These are phyloP conservation scores for Rhodophaea formosa DNA, from an alignment of 2,888 invertebrate genomes.

Conservation along the genomic window DNA sequence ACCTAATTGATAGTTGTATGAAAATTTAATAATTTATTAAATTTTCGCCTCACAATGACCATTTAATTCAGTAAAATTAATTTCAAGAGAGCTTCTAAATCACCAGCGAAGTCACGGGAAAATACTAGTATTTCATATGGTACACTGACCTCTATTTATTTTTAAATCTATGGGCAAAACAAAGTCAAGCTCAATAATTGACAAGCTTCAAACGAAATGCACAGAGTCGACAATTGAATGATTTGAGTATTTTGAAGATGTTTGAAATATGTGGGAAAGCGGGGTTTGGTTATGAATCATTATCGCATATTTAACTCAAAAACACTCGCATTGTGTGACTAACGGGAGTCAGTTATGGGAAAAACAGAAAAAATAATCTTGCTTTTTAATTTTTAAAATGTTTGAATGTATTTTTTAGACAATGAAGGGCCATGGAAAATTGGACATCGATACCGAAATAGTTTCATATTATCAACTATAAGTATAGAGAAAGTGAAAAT, in stretches of 20 bases:
- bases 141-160: conserved; percentile 1
- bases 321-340: background rate
- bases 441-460: no score
- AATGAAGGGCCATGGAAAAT: no score
- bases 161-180: conserved; percentile 1
- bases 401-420: background rate
- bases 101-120: no score
- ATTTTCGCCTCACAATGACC: no score
- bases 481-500: no score
- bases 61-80: no score
- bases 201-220: conserved; percentile 21
- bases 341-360: background rate
- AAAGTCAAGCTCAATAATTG: conserved; percentile 19
- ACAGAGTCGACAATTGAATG: conserved; percentile 25
- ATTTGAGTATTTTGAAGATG: conserved; percentile 13
- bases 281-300: conserved; percentile 1
- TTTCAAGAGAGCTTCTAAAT: no score
- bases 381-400: background rate
- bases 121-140: no score
- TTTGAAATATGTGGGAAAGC: conserved; percentile 26
- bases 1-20: no score
- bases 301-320: background rate
- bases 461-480: no score
- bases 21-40: no score
- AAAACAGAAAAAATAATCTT: background rate